Evolutionary conservation across 2,888 invertebrate species (phyloP).

Genomic region (Leucophenga maculata): DNA sequence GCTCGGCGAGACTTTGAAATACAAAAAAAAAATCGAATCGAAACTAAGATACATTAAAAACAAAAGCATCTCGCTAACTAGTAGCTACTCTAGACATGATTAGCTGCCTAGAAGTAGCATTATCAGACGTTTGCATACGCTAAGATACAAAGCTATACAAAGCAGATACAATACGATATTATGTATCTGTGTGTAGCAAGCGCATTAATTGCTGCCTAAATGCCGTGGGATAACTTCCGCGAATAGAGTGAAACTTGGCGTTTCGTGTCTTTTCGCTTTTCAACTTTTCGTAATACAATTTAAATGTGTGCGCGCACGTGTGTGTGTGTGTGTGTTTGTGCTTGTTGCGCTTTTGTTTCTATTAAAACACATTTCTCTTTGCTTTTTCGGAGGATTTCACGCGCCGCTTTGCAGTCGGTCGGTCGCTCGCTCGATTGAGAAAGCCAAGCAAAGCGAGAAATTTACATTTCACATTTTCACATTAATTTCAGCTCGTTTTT

Average conservation of each 20-base stretch:
- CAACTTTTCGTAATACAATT: constrained; percentile 57
- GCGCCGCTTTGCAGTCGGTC: constrained; percentile 35
- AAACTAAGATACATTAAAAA: not conserved
- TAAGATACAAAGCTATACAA: not conserved
- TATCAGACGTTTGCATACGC: not conserved
- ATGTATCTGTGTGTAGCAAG: constrained; percentile 30
- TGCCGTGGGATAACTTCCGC: constrained; percentile 64
- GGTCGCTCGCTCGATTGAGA: constrained; percentile 19
- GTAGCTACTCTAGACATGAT: too few species aligned
- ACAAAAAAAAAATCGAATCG: too few species aligned
- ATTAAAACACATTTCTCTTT: constrained; percentile 6
- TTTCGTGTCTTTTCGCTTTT: constrained; percentile 1
- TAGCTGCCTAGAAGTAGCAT: too few species aligned
- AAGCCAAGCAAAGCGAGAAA: constrained; percentile 38
- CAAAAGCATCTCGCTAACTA: not conserved
- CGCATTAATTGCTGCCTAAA: constrained; percentile 39
- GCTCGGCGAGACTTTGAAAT: constrained; percentile 31
- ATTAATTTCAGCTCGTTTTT: constrained; percentile 27
- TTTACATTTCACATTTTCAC: constrained; percentile 64
- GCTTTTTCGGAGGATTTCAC: constrained; percentile 14
- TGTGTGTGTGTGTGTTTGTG: not conserved
- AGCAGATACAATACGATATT: not conserved
- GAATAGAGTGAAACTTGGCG: constrained; percentile 61
- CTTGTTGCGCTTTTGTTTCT: constrained; percentile 45
- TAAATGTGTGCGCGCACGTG: not conserved